Conservation (phyloP, 2,797 vertebrate species). For the Poliocrania exsul region DNA sequence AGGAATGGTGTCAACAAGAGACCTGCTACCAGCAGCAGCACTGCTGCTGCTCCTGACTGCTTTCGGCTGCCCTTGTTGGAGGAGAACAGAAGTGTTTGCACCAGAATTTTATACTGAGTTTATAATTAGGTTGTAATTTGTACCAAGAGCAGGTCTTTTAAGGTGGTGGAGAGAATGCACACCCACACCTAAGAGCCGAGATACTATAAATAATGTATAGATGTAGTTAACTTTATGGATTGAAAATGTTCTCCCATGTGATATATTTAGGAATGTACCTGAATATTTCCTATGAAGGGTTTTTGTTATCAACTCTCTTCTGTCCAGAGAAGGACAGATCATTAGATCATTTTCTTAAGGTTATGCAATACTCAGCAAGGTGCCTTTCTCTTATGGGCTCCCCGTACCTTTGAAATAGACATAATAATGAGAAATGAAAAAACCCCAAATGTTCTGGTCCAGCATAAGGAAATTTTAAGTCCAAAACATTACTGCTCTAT, state of each 20-base stretch:
- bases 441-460: not conserved
- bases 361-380: not conserved
- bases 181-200: not conserved
- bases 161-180: not conserved
- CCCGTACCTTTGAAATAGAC: not conserved
- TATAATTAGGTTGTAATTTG: not conserved
- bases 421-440: not conserved
- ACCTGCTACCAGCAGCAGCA: not conserved
- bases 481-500: not conserved
- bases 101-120: not conserved
- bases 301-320: not conserved
- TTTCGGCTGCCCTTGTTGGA: not conserved
- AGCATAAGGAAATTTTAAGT: not conserved
- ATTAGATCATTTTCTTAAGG: not conserved
- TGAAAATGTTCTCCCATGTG: not conserved
- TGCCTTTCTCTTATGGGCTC: not conserved
- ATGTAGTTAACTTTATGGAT: not conserved
- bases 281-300: not conserved
- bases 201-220: not conserved
- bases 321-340: not conserved
- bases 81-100: not conserved
- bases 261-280: slow-evolving; percentile 3
- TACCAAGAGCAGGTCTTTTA: not conserved
- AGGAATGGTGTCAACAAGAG: not conserved
- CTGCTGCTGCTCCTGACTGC: not conserved